phyloP scores from a whole-genome alignment of 2,888 invertebrate species.

The Orthonevra nobilis region DNA sequence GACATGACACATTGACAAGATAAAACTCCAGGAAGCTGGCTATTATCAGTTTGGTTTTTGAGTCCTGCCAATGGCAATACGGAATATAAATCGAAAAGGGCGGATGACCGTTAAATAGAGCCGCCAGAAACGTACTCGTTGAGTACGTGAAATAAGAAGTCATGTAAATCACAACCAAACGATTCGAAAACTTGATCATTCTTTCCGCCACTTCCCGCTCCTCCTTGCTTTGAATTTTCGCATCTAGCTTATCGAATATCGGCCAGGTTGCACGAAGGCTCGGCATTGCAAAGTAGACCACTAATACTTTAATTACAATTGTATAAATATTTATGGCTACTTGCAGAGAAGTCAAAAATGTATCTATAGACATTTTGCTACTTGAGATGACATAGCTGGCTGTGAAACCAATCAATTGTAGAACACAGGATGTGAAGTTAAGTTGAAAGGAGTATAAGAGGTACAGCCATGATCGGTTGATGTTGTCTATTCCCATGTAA shows the following conservation, averaged over 20 bases:
- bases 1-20: conserved; percentile 26
- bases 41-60: conserved; percentile 15
- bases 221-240: conserved; percentile 10
- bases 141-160: conserved; percentile 20
- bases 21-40: conserved; percentile 39
- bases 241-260: conserved; percentile 30
- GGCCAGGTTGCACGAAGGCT: conserved; percentile 17
- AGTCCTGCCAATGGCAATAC: conserved; percentile 49
- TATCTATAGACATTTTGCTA: conserved; percentile 8
- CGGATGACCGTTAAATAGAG: conserved; percentile 35
- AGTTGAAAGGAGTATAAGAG: conserved; percentile 22
- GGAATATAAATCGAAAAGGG: conserved; percentile 48
- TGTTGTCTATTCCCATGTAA: conserved; percentile 58
- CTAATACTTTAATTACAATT: conserved; percentile 1
- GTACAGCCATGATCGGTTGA: conserved; percentile 42
- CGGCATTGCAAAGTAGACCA: conserved; percentile 24
- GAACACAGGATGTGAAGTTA: conserved; percentile 20
- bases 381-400: conserved; percentile 27
- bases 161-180: conserved; percentile 20
- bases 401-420: conserved; percentile 30
- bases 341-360: conserved; percentile 42
- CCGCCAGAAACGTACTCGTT: conserved; percentile 8
- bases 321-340: conserved; percentile 39
- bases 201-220: conserved; percentile 16
- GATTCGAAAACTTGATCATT: conserved; percentile 31